These are phyloP conservation scores for Oreochromis grahami DNA, from an alignment of 2,797 vertebrate genomes.

Conservation along the genomic window DNA sequence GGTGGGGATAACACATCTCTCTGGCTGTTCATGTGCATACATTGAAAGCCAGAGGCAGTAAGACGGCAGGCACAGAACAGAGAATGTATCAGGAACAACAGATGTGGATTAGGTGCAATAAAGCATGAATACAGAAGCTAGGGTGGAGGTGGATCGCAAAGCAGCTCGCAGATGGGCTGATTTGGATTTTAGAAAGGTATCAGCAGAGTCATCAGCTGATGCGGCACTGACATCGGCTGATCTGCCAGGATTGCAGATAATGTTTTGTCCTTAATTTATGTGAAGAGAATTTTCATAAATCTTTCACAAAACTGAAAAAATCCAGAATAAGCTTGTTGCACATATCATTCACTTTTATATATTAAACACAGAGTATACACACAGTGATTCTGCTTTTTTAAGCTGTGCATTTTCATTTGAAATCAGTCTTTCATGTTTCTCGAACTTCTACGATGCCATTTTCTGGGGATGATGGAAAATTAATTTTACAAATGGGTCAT, in stretches of 20 bases:
- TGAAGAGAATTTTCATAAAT: neutral
- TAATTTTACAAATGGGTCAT: constrained; percentile 9
- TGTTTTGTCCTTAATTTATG: neutral
- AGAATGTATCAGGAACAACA: neutral
- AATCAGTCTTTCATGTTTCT: neutral
- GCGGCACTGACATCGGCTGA: neutral
- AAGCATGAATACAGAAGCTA: neutral
- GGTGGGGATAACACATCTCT: neutral
- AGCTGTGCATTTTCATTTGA: neutral
- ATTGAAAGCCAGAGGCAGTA: neutral
- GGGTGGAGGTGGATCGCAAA: neutral
- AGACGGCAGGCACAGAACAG: neutral
- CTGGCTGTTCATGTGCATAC: neutral
- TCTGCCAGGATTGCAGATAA: neutral
- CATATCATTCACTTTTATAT: neutral
- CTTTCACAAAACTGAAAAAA: neutral
- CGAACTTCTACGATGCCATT: neutral
- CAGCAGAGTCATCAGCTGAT: neutral
- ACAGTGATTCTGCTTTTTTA: neutral
- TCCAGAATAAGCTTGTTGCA: neutral
- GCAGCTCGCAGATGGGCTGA: neutral
- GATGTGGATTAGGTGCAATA: neutral
- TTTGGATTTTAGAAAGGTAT: neutral
- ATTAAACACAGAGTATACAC: neutral
- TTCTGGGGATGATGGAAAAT: neutral